Base-by-base conservation (phyloP, 2,113 vertebrate species). In the Chaetodon trifascialis region DNA sequence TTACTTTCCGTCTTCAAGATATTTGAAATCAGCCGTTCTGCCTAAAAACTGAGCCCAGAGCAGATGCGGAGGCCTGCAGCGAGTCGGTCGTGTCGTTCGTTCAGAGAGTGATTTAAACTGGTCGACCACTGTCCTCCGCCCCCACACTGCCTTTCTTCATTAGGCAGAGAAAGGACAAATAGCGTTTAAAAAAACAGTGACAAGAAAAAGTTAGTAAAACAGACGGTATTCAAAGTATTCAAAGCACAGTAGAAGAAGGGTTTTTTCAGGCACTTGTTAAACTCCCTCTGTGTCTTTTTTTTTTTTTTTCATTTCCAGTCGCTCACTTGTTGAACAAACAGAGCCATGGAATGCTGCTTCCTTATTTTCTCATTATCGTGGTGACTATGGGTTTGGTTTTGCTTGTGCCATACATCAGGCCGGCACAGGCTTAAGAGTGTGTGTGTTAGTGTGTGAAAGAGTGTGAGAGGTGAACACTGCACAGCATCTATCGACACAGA, bases 201-300 rank as follows among this genome's bases (percentile, higher is more conserved):
- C 40, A 23, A 75, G 65, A 62, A 84, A 73, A 51, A 15, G 34
- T 51, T n/a, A 15, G 7, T 84, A 34, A 78, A 86, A 87, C 76
- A 88, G 77, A n/a, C 79, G 76, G 68, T 81, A 70, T 71, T 89
- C 30, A 64, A 64, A 73, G 73, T 84, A 75, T 76, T 76, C 76
- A 81, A 77, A 85, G 66, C 77, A 82, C 82, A 89, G 83, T 70
- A 75, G 74, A 71, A 82, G 79, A 85, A 83, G 74, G n/a, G 75
- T 75, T 77, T 52, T 58, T 72, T n/a, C 82, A 92, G 90, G 89
- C 87, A 89, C 91, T 88, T 81, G 55, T 79, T 88, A 12, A 72
- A 85, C 58, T 73, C 34, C 62, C 66, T 58, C 54, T 62, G 58
- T 71, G 47, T 85, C 11, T 87, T 44, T 44, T 44, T 44, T 10